phyloP scores from a whole-genome alignment of 2,888 invertebrate species.

The Temnothorax ravouxi region DNA sequence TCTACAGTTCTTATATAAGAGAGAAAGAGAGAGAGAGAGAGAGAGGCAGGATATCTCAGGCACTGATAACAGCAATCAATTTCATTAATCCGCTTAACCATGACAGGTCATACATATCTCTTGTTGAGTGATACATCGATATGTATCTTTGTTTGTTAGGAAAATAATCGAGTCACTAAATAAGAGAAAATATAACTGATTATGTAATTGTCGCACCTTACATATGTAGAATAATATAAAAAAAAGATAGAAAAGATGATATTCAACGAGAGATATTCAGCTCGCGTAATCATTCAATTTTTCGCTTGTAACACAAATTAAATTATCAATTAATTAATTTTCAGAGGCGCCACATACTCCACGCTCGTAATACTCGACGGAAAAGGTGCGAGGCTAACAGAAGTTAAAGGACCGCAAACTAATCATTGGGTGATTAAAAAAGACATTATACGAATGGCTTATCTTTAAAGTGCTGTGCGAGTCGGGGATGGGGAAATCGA shows the following conservation, averaged over 20 bases:
- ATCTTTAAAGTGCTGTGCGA: slow-evolving; percentile 4
- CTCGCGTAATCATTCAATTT: background rate
- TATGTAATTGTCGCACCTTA: background rate
- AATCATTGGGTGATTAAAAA: slow-evolving; percentile 91
- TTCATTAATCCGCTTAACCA: slow-evolving; percentile 16
- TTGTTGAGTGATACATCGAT: background rate
- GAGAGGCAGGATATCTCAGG: background rate
- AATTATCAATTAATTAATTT: slow-evolving; percentile 34
- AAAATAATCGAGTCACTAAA: background rate
- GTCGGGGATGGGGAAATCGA: background rate
- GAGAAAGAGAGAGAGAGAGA: background rate
- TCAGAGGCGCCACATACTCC: slow-evolving; percentile 95
- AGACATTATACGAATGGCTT: slow-evolving; percentile 5
- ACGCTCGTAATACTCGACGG: slow-evolving; percentile 92
- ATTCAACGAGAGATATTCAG: background rate
- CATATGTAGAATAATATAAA: background rate
- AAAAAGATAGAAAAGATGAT: background rate
- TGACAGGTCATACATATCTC: slow-evolving; percentile 4
- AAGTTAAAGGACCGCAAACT: slow-evolving; percentile 91
- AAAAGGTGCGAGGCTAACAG: slow-evolving; percentile 90
- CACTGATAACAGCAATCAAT: slow-evolving; percentile 13
- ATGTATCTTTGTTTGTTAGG: background rate
- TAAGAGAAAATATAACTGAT: slow-evolving; percentile 1
- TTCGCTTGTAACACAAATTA: background rate
- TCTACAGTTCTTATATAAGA: background rate